Evolutionary conservation across 2,797 vertebrate genomes (phyloP).

Genomic region (Spea hammondii): DNA sequence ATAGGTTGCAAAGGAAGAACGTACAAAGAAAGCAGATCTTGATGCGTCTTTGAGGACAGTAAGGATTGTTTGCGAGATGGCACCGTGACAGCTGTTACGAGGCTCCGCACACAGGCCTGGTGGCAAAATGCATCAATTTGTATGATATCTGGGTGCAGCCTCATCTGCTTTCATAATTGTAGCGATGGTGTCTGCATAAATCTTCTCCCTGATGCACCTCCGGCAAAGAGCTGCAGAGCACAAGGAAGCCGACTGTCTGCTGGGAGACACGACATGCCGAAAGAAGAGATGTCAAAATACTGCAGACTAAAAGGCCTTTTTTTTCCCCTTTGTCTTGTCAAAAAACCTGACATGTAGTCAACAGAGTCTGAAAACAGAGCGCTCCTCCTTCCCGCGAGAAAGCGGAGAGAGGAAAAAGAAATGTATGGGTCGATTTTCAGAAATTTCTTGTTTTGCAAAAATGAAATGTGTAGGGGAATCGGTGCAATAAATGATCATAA

Average conservation of each 20-base stretch:
- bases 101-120: constrained; percentile 60
- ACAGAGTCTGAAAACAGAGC: constrained; percentile 10
- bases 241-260: constrained; percentile 55
- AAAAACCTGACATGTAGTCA: constrained; percentile 38
- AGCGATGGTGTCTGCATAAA: constrained; percentile 64
- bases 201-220: constrained; percentile 50
- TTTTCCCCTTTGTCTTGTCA: constrained; percentile 24
- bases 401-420: neutral
- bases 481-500: too few relatives aligned
- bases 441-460: too few relatives aligned
- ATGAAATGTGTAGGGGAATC: too few relatives aligned
- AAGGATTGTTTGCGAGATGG: constrained; percentile 49
- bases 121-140: constrained; percentile 64
- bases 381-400: neutral
- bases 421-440: too few relatives aligned
- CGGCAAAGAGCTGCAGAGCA: constrained; percentile 56
- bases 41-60: constrained; percentile 45
- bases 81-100: constrained; percentile 62
- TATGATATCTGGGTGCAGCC: constrained; percentile 61
- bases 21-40: constrained; percentile 46
- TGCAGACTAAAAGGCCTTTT: constrained; percentile 26
- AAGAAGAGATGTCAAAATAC: constrained; percentile 50
- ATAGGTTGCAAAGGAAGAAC: constrained; percentile 38
- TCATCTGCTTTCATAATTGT: constrained; percentile 64
- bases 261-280: constrained; percentile 46